phyloP scores from a whole-genome alignment of 1,140 invertebrate species.

The Brachionus paranguensis region DNA sequence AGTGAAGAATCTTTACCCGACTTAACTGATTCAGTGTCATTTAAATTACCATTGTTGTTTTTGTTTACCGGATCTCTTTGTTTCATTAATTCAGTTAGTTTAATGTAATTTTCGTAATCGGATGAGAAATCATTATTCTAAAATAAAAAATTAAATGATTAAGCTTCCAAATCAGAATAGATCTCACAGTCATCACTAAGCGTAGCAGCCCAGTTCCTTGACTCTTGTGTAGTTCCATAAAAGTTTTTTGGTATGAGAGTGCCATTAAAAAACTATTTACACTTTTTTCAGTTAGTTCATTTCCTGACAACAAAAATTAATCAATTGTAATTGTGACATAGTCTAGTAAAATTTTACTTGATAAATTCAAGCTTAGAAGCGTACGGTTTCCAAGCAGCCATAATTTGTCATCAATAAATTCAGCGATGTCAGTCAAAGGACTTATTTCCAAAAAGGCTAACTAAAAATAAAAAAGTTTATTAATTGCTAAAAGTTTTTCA shows the following conservation, averaged over 20 bases:
- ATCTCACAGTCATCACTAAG: background rate
- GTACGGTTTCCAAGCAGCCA: constrained; percentile 1
- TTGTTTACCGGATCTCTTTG: constrained; percentile 26
- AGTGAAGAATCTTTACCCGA: constrained; percentile 28
- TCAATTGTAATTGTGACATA: too few species aligned
- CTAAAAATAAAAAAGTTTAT: background rate
- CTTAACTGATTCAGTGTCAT: background rate
- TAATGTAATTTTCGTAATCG: background rate
- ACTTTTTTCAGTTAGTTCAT: background rate
- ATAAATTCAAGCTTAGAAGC: constrained; percentile 32
- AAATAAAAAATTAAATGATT: background rate
- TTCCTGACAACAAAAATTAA: background rate
- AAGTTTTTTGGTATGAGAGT: constrained; percentile 14
- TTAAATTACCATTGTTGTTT: background rate
- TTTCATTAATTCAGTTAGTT: background rate
- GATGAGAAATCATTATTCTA: background rate
- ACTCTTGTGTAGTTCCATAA: constrained; percentile 27
- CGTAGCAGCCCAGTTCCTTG: constrained; percentile 13
- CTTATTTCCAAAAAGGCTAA: constrained; percentile 28
- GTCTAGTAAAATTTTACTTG: background rate
- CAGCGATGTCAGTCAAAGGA: constrained; percentile 27
- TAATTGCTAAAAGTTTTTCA: background rate
- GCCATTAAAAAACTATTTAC: constrained; percentile 16
- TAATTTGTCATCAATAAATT: constrained; percentile 23
- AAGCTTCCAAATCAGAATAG: background rate